Percentiles rank a stretch among this genome's conserved stretches.
Evolutionary conservation across 1,140 invertebrate species (phyloP).

Genomic region (Eulimnadia texana): DNA sequence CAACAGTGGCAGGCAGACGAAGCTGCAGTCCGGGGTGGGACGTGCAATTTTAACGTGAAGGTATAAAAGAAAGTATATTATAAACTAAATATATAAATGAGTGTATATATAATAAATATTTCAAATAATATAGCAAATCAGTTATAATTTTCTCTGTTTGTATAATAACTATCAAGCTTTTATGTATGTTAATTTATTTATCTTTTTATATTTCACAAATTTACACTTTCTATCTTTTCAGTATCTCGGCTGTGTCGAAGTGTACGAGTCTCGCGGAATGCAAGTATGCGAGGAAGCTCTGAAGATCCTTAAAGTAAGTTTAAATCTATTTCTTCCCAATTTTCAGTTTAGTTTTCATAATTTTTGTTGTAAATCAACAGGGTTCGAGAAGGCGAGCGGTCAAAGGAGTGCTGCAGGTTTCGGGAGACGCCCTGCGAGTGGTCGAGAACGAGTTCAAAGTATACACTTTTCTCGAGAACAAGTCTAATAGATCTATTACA

Average conservation of each 20-base stretch:
- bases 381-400: slow-evolving; percentile 52
- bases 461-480: too few relatives aligned
- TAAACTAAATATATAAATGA: too few relatives aligned
- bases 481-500: too few relatives aligned
- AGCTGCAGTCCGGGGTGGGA: slow-evolving; percentile 79
- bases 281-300: slow-evolving; percentile 97
- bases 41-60: slow-evolving; percentile 93
- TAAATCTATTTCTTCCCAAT: neutral
- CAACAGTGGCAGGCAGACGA: slow-evolving; percentile 87
- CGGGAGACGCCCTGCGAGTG: slow-evolving; percentile 89
- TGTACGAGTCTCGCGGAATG: slow-evolving; percentile 97
- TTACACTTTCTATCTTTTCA: too few relatives aligned
- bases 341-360: neutral
- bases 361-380: neutral
- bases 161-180: too few relatives aligned
- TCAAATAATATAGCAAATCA: neutral
- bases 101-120: too few relatives aligned
- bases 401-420: slow-evolving; percentile 83
- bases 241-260: slow-evolving; percentile 97
- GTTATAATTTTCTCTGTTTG: too few relatives aligned
- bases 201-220: too few relatives aligned
- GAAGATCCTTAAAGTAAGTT: slow-evolving; percentile 71
- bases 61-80: too few relatives aligned
- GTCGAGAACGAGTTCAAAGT: slow-evolving; percentile 94
- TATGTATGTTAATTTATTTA: too few relatives aligned